Percentiles rank a stretch among this genome's conserved stretches.
These are phyloP conservation scores for Drosophila incognita DNA, from an alignment of 2,888 invertebrate genomes.

Conservation along the genomic window DNA sequence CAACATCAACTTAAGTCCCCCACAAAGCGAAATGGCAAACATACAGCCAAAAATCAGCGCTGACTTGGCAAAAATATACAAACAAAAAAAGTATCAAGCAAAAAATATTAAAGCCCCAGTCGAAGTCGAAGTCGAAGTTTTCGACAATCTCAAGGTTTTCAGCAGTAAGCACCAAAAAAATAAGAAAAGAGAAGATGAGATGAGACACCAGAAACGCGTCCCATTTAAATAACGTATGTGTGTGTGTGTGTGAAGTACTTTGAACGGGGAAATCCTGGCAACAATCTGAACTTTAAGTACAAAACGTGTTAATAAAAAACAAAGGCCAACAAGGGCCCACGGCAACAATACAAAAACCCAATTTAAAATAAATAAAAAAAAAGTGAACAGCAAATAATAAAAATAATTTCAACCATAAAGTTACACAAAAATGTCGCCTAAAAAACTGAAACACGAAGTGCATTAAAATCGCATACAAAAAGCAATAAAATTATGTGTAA, in stretches of 20 bases:
- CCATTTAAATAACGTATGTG: slow-evolving; percentile 20
- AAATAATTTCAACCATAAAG: background rate
- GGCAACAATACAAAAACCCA: slow-evolving; percentile 28
- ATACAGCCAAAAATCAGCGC: slow-evolving; percentile 17
- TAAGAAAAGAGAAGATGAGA: slow-evolving; percentile 31
- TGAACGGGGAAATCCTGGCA: slow-evolving; percentile 63
- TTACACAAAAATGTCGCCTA: slow-evolving; percentile 33
- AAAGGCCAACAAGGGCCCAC: slow-evolving; percentile 31
- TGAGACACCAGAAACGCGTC: slow-evolving; percentile 40
- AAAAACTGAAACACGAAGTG: slow-evolving; percentile 41
- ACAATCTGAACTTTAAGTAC: slow-evolving; percentile 48
- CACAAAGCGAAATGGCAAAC: slow-evolving; percentile 6
- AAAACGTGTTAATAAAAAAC: slow-evolving; percentile 22
- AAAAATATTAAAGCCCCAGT: background rate
- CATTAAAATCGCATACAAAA: slow-evolving; percentile 48
- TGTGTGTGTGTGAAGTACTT: slow-evolving; percentile 11
- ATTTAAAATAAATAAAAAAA: background rate
- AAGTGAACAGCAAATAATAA: background rate
- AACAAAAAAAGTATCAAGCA: background rate
- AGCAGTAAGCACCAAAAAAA: slow-evolving; percentile 39
- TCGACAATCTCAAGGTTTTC: slow-evolving; percentile 57
- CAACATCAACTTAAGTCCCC: slow-evolving; percentile 24
- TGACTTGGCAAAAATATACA: slow-evolving; percentile 41
- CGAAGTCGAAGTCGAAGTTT: slow-evolving; percentile 26
- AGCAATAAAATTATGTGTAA: slow-evolving; percentile 34